Conservation (phyloP, 2,888 invertebrate species). For the Andrena bucephala region DNA sequence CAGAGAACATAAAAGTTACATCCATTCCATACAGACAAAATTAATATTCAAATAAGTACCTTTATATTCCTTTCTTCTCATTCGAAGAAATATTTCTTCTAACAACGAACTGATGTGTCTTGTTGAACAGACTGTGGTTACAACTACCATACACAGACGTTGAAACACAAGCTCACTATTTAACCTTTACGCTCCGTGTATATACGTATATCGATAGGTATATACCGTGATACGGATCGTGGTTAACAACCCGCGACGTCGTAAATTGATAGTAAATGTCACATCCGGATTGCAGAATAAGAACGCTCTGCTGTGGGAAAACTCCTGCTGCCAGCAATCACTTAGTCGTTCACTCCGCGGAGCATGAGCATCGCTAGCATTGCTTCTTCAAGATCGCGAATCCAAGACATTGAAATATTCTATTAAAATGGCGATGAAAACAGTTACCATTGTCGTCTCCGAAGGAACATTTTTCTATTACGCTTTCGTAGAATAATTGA, state of each 20-base stretch:
- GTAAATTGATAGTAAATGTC: constrained; percentile 83
- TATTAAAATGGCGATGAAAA: constrained; percentile 27
- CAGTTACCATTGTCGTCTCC: constrained; percentile 11
- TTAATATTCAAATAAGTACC: too few species aligned
- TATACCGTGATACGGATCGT: constrained; percentile 67
- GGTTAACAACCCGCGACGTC: constrained; percentile 80
- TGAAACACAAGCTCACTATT: constrained; percentile 8
- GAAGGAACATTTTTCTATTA: not conserved
- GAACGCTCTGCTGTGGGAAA: constrained; percentile 71
- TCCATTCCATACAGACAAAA: too few species aligned
- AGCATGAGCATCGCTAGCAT: constrained; percentile 60
- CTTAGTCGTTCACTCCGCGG: constrained; percentile 61
- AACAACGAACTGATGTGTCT: not conserved
- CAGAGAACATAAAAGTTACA: too few species aligned
- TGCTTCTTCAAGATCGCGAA: constrained; percentile 57
- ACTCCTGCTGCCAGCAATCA: constrained; percentile 62
- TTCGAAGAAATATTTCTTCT: too few species aligned
- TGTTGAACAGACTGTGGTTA: not conserved
- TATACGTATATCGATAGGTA: constrained; percentile 7
- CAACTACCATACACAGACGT: not conserved
- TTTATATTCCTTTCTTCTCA: too few species aligned
- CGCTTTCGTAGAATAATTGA: not conserved
- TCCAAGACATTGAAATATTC: constrained; percentile 52
- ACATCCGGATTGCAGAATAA: constrained; percentile 79
- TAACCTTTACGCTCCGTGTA: constrained; percentile 35